Conservation (phyloP, 1,140 invertebrate genomes). For the Bombus vancouverensis region DNA sequence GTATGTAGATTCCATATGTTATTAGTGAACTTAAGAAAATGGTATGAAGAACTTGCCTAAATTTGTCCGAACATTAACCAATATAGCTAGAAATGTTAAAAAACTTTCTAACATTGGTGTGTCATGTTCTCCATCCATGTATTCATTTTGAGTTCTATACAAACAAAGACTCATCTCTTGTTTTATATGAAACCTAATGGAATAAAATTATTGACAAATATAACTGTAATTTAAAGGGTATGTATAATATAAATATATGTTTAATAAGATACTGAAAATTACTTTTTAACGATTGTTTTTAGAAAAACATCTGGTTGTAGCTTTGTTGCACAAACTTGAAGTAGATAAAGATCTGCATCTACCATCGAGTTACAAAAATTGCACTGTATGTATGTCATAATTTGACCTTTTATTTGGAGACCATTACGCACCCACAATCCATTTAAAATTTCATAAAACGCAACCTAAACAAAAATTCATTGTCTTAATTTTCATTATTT, state of each 20-base stretch:
- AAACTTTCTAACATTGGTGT: slow-evolving; percentile 96
- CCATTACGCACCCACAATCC: slow-evolving; percentile 98
- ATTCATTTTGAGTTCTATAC: slow-evolving; percentile 84
- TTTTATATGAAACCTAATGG: slow-evolving; percentile 89
- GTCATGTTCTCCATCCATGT: slow-evolving; percentile 89
- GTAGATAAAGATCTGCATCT: slow-evolving; percentile 96
- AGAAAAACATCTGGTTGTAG: slow-evolving; percentile 93
- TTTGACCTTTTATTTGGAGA: slow-evolving; percentile 98
- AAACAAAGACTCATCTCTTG: slow-evolving; percentile 93
- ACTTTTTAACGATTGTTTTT: slow-evolving; percentile 94
- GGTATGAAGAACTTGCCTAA: slow-evolving; percentile 85
- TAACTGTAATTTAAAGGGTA: background rate
- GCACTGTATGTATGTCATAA: slow-evolving; percentile 99
- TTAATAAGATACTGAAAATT: slow-evolving; percentile 71
- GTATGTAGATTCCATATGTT: background rate
- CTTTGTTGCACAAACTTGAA: slow-evolving; percentile 96
- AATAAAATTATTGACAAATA: slow-evolving; percentile 10
- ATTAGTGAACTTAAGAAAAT: slow-evolving; percentile 13
- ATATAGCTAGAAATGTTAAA: slow-evolving; percentile 93
- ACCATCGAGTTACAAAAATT: slow-evolving; percentile 99
- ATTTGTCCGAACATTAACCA: slow-evolving; percentile 95
- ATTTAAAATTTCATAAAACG: slow-evolving; percentile 96
- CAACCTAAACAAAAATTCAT: slow-evolving; percentile 86
- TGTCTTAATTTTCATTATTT: too few relatives aligned
- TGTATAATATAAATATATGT: background rate